These are phyloP conservation scores for Cyanoderma ruficeps DNA, from an alignment of 2,113 vertebrate genomes.

Conservation along the genomic window DNA sequence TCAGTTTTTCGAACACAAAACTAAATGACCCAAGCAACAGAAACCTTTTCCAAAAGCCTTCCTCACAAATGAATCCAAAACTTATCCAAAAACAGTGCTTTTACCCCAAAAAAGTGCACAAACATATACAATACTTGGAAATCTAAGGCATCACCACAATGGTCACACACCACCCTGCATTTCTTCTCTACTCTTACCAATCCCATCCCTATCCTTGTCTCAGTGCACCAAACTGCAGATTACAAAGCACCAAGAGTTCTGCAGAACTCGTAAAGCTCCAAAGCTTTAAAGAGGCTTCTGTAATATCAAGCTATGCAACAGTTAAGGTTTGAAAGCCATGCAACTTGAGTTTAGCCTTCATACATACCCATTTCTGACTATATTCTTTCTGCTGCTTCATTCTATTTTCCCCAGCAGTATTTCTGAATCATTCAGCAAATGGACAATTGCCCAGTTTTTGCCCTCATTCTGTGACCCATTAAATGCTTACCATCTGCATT, in stretches of 20 bases:
- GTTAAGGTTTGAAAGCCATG: neutral
- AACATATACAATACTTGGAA: neutral
- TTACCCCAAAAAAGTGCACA: neutral
- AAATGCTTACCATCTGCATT: neutral
- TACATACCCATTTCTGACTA: neutral
- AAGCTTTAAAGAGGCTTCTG: neutral
- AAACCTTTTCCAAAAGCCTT: neutral
- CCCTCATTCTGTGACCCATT: neutral
- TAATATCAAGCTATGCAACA: neutral
- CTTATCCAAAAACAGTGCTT: too few relatives aligned
- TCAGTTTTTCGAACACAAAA: neutral
- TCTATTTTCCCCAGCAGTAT: neutral
- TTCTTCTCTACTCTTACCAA: neutral
- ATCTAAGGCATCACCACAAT: neutral
- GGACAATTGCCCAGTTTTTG: neutral
- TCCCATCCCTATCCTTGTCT: neutral
- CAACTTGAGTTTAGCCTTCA: neutral
- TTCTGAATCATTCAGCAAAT: conserved; percentile 16
- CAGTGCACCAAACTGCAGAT: neutral
- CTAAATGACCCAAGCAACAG: neutral
- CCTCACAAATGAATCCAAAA: neutral
- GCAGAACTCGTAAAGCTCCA: neutral
- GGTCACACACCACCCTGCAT: neutral
- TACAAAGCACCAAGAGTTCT: neutral
- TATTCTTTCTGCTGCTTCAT: neutral